phyloP scores from a whole-genome alignment of 2,113 vertebrate genomes.

The Symphodus melops region DNA sequence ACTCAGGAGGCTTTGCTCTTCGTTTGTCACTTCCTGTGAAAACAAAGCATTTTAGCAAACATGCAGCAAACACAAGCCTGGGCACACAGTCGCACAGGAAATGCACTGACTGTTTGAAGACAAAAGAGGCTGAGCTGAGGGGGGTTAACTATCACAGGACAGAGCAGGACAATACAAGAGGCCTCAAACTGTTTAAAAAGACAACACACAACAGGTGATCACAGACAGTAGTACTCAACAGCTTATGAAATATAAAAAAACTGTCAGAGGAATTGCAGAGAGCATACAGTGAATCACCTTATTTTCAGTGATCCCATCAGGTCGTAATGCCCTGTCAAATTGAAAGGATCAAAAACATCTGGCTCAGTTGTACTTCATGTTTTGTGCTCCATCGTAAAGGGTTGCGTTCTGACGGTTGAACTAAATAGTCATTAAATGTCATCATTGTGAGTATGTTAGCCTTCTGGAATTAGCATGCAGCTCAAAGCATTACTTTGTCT shows the following conservation, averaged over 20 bases:
- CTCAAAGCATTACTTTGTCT: background rate
- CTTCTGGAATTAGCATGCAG: background rate
- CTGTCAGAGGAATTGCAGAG: too few relatives aligned
- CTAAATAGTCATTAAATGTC: background rate
- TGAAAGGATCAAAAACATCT: background rate
- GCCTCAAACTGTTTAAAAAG: constrained; percentile 53
- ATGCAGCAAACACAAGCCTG: constrained; percentile 64
- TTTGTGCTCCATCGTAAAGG: too few relatives aligned
- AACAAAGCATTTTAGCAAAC: constrained; percentile 80
- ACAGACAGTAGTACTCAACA: background rate
- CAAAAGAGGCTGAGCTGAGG: constrained; percentile 74
- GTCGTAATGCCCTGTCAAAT: too few relatives aligned
- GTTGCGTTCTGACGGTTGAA: background rate
- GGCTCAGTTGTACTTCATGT: background rate
- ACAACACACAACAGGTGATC: constrained; percentile 40
- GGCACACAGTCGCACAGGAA: constrained; percentile 77
- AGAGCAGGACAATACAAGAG: constrained; percentile 50
- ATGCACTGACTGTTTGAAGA: constrained; percentile 67
- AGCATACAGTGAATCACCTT: too few relatives aligned
- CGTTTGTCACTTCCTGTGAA: constrained; percentile 75
- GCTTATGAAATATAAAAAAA: too few relatives aligned
- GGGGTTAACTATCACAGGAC: constrained; percentile 67
- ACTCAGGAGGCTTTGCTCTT: constrained; percentile 62
- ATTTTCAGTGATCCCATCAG: too few relatives aligned
- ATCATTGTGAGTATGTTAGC: background rate